Conservation (phyloP, 2,797 vertebrate species). For the Oophaga sylvatica region DNA sequence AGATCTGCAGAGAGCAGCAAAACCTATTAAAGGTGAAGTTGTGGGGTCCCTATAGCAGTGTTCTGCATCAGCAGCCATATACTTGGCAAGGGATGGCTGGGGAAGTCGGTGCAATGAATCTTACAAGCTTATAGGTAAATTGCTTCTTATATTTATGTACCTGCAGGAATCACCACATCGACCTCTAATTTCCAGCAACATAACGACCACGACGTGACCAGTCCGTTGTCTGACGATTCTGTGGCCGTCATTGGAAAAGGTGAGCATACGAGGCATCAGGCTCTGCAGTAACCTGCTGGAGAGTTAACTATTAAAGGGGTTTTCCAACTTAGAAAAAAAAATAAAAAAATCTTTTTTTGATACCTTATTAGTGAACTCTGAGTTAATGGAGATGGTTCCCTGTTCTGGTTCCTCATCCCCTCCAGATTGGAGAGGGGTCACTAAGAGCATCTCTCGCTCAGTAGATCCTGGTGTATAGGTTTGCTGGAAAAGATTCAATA, state of each 20-base stretch:
- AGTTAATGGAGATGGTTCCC: no score
- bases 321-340: neutral
- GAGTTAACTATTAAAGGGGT: neutral
- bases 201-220: constrained; percentile 66
- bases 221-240: constrained; percentile 77
- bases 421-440: no score
- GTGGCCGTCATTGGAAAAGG: constrained; percentile 84
- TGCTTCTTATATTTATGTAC: neutral
- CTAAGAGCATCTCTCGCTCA: no score
- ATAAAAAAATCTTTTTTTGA: no score
- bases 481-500: no score
- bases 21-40: constrained; percentile 78
- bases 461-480: no score
- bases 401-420: no score
- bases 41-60: neutral
- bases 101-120: neutral
- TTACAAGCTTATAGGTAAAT: neutral
- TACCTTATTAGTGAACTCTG: no score
- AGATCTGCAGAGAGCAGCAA: constrained; percentile 76
- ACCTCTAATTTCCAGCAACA: constrained; percentile 62
- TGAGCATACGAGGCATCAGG: constrained; percentile 62
- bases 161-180: constrained; percentile 66
- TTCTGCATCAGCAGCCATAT: neutral
- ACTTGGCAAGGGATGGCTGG: neutral
- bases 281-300: neutral